Conservation (phyloP, 2,113 vertebrate genomes). For the Amblyornis subalaris region DNA sequence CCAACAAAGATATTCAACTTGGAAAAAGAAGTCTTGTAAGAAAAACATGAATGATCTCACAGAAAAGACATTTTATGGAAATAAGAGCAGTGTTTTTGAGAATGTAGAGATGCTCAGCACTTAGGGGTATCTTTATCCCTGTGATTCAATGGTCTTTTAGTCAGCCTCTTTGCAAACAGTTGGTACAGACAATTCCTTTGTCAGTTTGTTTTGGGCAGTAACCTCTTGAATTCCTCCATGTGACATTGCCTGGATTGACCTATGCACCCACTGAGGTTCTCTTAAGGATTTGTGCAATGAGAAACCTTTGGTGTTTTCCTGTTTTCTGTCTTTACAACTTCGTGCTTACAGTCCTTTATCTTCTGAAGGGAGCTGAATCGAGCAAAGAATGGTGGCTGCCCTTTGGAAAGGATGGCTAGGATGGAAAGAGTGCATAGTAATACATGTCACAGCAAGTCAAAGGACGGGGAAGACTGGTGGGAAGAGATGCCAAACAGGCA, state of each 20-base stretch:
- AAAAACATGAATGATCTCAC: neutral
- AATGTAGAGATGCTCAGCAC: neutral
- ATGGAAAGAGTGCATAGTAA: neutral
- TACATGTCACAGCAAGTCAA: neutral
- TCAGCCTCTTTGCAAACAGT: neutral
- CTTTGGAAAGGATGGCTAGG: neutral
- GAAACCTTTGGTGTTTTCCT: neutral
- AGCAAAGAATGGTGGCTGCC: neutral
- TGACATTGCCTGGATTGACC: neutral
- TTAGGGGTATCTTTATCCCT: neutral
- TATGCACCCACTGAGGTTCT: neutral
- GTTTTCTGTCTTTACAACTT: neutral
- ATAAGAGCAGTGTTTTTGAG: neutral
- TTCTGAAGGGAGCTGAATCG: fast-evolving
- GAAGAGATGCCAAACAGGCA: neutral
- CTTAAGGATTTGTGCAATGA: neutral
- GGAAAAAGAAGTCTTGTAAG: neutral
- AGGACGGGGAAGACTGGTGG: neutral
- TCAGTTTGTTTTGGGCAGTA: neutral
- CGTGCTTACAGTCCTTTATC: neutral
- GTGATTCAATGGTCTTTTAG: neutral
- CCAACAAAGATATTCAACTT: neutral
- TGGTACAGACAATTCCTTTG: neutral
- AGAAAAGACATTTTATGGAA: neutral
- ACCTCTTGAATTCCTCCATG: neutral